Conservation (phyloP, 1,140 invertebrate genomes). For the Achatina immaculata region DNA sequence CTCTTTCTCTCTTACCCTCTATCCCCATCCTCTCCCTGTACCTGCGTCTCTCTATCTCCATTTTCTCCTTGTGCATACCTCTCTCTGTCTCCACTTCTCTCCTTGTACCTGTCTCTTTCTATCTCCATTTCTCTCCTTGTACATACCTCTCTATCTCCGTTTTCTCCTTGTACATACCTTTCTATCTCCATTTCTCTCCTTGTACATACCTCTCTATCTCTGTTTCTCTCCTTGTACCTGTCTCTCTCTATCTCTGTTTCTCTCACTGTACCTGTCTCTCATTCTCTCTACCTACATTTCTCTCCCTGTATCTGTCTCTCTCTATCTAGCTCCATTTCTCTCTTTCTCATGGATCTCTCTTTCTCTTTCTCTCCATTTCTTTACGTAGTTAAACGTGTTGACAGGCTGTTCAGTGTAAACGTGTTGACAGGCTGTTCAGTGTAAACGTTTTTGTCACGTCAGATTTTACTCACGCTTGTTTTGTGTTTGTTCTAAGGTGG, state of each 20-base stretch:
- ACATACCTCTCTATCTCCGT: neutral
- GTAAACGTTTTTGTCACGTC: too few relatives aligned
- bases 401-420: too few relatives aligned
- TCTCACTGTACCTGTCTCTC: neutral
- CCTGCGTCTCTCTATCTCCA: neutral
- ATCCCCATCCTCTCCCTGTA: too few relatives aligned
- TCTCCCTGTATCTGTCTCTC: neutral
- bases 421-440: too few relatives aligned
- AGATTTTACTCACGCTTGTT: too few relatives aligned
- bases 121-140: too few relatives aligned
- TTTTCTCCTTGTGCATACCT: neutral
- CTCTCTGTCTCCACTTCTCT: neutral
- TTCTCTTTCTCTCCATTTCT: neutral
- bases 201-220: neutral
- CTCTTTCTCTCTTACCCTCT: too few relatives aligned
- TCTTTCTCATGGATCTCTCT: too few relatives aligned
- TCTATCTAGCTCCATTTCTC: neutral
- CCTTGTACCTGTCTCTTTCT: too few relatives aligned
- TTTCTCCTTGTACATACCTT: neutral
- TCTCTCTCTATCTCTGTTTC: neutral
- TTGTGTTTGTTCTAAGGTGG: too few relatives aligned
- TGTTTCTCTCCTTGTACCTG: neutral
- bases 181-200: neutral
- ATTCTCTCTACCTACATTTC: neutral
- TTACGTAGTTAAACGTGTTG: too few relatives aligned